These are phyloP conservation scores for Dolichoris vasculosae DNA, from an alignment of 1,140 invertebrate genomes.

Conservation along the genomic window DNA sequence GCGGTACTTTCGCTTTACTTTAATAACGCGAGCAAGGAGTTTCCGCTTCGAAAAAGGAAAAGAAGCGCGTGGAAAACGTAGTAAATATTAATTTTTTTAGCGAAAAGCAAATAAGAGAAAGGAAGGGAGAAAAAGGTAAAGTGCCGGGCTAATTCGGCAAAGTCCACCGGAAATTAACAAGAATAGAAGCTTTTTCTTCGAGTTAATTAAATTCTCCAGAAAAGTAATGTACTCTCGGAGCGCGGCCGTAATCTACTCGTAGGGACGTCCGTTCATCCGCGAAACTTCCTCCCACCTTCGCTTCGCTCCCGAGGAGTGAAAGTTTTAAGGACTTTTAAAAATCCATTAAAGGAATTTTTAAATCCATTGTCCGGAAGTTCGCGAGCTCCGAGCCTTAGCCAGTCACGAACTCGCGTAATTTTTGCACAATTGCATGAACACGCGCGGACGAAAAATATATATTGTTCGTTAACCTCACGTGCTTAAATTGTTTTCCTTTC, in stretches of 20 bases:
- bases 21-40: no score
- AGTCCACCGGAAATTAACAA: slow-evolving; percentile 38
- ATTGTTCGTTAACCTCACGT: background rate
- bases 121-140: background rate
- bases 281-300: background rate
- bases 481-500: background rate
- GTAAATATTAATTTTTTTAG: background rate
- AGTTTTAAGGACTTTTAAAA: slow-evolving; percentile 51
- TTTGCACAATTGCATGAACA: slow-evolving; percentile 10
- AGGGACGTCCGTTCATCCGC: slow-evolving; percentile 19
- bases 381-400: background rate
- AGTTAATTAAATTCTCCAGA: slow-evolving; percentile 50
- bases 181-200: slow-evolving; percentile 35
- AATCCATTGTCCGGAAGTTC: slow-evolving; percentile 42
- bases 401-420: slow-evolving; percentile 44
- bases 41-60: no score
- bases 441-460: background rate
- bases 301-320: background rate
- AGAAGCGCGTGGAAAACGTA: no score
- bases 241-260: no score
- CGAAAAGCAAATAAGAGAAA: no score
- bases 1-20: no score
- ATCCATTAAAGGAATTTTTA: slow-evolving; percentile 51
- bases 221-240: slow-evolving; percentile 43
- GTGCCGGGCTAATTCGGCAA: background rate